These are phyloP conservation scores for Brachyptera putata DNA, from an alignment of 2,888 invertebrate species.

Conservation along the genomic window DNA sequence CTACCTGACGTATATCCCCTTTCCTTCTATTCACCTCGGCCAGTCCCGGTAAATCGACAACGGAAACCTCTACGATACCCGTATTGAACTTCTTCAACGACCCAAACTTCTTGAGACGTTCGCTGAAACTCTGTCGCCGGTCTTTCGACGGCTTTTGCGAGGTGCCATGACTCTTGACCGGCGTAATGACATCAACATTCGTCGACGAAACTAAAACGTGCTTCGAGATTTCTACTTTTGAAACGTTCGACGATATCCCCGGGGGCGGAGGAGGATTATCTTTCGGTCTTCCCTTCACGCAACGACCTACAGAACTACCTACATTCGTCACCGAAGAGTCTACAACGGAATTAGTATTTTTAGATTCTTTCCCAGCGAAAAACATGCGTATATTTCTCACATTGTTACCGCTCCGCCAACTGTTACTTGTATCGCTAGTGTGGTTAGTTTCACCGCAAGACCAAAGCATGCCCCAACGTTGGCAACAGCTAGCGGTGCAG, in stretches of 20 bases:
- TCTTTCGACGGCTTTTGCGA: not conserved
- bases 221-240: slow-evolving; percentile 53
- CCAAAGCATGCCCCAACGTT: too few relatives aligned
- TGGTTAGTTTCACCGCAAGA: too few relatives aligned
- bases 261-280: not conserved
- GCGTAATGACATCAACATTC: slow-evolving; percentile 54
- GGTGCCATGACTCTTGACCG: slow-evolving; percentile 33
- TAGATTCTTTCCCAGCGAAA: too few relatives aligned
- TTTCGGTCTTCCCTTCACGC: not conserved
- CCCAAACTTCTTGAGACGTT: slow-evolving; percentile 3
- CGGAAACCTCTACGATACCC: slow-evolving; percentile 2
- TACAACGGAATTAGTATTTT: too few relatives aligned
- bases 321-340: too few relatives aligned
- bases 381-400: too few relatives aligned
- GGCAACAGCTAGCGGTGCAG: not conserved
- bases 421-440: too few relatives aligned
- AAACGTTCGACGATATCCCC: too few relatives aligned
- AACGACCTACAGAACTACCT: too few relatives aligned
- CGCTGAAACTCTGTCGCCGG: not conserved
- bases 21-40: not conserved
- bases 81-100: slow-evolving; percentile 11
- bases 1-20: not conserved
- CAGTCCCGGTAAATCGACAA: slow-evolving; percentile 7
- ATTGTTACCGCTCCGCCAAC: too few relatives aligned
- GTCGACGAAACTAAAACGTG: slow-evolving; percentile 62